Conservation (phyloP, 1,140 invertebrate species). For the Nylanderia fulva region DNA sequence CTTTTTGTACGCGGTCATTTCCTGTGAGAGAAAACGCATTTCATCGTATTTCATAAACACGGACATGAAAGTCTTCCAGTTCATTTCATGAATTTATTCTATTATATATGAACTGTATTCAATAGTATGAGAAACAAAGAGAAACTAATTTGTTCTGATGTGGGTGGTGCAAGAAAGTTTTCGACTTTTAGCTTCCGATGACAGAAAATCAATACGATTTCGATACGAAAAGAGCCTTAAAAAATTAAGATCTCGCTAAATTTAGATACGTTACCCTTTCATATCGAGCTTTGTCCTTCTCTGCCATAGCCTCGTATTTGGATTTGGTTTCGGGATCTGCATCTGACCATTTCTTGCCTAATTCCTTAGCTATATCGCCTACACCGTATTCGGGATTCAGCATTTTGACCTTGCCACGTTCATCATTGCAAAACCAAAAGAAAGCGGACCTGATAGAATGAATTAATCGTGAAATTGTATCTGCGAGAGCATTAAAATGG, state of each 20-base stretch:
- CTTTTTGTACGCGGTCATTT: constrained; percentile 93
- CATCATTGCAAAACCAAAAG: constrained; percentile 99
- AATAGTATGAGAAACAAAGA: background rate
- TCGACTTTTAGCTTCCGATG: background rate
- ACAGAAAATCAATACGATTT: background rate
- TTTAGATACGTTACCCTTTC: constrained; percentile 90
- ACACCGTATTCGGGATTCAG: constrained; percentile 97
- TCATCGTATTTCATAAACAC: background rate
- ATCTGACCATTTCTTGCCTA: constrained; percentile 98
- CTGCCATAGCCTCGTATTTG: constrained; percentile 97
- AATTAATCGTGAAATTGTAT: background rate
- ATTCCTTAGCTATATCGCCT: constrained; percentile 99
- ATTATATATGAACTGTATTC: background rate
- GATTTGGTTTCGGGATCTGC: constrained; percentile 93
- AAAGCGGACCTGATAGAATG: constrained; percentile 94
- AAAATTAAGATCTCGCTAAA: constrained; percentile 14
- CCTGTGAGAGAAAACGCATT: constrained; percentile 38
- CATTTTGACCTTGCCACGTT: constrained; percentile 96
- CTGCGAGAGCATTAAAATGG: background rate
- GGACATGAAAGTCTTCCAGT: background rate
- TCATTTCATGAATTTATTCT: background rate
- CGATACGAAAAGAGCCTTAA: background rate
- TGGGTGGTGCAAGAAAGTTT: background rate
- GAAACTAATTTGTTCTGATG: background rate
- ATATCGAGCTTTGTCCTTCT: constrained; percentile 98